These are phyloP conservation scores for Megaceryle alcyon DNA, from an alignment of 2,797 vertebrate genomes.

Conservation along the genomic window DNA sequence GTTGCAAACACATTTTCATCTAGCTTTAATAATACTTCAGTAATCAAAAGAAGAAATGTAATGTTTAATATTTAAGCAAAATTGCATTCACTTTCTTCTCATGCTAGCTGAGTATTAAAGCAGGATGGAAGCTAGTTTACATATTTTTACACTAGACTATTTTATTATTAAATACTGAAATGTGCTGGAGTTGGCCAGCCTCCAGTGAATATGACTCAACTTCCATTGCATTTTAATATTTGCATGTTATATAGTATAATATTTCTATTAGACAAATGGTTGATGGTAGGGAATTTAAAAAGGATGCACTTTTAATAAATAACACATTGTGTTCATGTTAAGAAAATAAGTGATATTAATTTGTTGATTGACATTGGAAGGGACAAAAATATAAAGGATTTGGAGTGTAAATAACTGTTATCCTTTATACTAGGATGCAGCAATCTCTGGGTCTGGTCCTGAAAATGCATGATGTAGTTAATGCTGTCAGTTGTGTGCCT, in stretches of 20 bases:
- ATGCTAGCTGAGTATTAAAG: conserved; percentile 74
- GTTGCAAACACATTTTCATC: conserved; percentile 52
- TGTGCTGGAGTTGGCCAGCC: conserved; percentile 67
- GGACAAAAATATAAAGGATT: background rate
- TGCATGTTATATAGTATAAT: conserved; percentile 66
- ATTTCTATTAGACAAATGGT: conserved; percentile 71
- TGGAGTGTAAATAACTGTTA: background rate
- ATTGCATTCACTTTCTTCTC: conserved; percentile 70
- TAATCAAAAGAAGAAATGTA: conserved; percentile 72
- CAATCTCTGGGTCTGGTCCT: background rate
- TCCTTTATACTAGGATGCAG: background rate
- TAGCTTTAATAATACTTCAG: conserved; percentile 68
- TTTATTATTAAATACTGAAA: conserved; percentile 75
- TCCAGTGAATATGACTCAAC: conserved; percentile 73
- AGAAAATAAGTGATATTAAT: background rate
- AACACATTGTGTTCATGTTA: background rate
- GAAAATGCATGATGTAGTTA: background rate
- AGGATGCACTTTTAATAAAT: conserved; percentile 58
- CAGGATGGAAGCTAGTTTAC: conserved; percentile 72
- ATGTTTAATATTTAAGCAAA: conserved; percentile 75
- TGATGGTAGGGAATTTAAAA: conserved; percentile 51
- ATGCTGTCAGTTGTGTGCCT: background rate
- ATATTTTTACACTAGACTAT: conserved; percentile 73
- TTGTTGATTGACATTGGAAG: conserved; percentile 5
- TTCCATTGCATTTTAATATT: conserved; percentile 75